These are phyloP conservation scores for Notechis scutatus DNA, from an alignment of 2,113 vertebrate genomes.

Conservation along the genomic window DNA sequence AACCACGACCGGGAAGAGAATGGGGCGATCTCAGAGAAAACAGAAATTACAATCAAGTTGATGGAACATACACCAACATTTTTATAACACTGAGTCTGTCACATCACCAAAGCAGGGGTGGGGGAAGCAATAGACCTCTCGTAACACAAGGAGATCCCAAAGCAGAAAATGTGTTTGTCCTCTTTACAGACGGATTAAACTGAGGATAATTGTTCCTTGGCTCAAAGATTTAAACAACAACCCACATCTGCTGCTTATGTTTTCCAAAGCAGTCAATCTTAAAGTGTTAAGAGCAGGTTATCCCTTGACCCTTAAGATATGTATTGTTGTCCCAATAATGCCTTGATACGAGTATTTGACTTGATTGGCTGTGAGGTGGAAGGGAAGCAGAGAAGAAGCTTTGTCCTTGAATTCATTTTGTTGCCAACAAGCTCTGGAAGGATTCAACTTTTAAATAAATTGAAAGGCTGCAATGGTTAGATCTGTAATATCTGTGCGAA, in stretches of 20 bases:
- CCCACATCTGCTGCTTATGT: accelerated
- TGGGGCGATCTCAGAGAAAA: slow-evolving; percentile 10
- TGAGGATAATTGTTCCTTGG: not conserved
- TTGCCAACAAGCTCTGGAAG: not conserved
- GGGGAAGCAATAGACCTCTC: accelerated
- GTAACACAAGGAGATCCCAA: accelerated
- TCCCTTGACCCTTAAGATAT: not conserved
- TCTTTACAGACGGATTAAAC: slow-evolving; percentile 7
- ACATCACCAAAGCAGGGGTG: not conserved
- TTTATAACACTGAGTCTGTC: not conserved
- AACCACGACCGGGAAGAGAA: not conserved
- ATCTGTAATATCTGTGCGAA: slow-evolving; percentile 11
- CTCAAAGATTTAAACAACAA: accelerated
- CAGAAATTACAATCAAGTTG: not conserved
- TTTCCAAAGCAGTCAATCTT: accelerated
- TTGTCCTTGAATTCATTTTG: not conserved
- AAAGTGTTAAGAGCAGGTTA: not conserved
- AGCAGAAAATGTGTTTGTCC: not conserved
- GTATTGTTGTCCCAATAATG: not conserved
- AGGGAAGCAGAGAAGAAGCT: not conserved
- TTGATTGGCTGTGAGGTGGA: not conserved
- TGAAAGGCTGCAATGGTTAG: not conserved
- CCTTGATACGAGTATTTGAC: not conserved
- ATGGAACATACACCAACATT: not conserved
- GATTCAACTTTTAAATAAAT: slow-evolving; percentile 1